Conservation (phyloP, 2,888 invertebrate species). For the Limenitis camilla region DNA sequence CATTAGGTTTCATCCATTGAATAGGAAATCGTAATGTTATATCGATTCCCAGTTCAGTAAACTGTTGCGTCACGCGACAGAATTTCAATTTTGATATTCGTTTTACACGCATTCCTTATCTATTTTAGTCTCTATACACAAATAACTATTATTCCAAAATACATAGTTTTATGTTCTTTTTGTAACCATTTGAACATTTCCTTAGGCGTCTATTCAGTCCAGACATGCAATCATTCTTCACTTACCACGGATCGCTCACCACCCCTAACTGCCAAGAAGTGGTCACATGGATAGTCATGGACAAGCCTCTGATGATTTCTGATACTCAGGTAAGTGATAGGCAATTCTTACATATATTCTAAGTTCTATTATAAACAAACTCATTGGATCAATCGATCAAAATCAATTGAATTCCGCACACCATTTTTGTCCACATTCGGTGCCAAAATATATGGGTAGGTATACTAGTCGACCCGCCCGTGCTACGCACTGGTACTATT, state of each 20-base stretch:
- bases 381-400: no score
- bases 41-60: no score
- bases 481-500: no score
- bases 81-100: neutral
- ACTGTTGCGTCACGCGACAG: neutral
- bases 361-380: no score
- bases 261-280: slow-evolving; percentile 83
- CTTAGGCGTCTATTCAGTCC: slow-evolving; percentile 73
- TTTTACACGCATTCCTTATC: neutral
- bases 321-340: slow-evolving; percentile 53
- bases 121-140: no score
- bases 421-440: no score
- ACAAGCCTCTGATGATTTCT: slow-evolving; percentile 49
- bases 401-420: no score
- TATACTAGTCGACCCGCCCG: no score
- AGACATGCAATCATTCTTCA: slow-evolving; percentile 75
- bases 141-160: no score
- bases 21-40: no score
- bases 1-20: no score
- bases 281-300: slow-evolving; percentile 82
- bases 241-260: slow-evolving; percentile 84
- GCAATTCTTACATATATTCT: neutral
- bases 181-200: neutral
- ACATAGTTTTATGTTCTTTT: neutral
- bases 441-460: no score